Base-by-base conservation (phyloP, 2,113 vertebrate species). In the Nothobranchius kuhntae region DNA sequence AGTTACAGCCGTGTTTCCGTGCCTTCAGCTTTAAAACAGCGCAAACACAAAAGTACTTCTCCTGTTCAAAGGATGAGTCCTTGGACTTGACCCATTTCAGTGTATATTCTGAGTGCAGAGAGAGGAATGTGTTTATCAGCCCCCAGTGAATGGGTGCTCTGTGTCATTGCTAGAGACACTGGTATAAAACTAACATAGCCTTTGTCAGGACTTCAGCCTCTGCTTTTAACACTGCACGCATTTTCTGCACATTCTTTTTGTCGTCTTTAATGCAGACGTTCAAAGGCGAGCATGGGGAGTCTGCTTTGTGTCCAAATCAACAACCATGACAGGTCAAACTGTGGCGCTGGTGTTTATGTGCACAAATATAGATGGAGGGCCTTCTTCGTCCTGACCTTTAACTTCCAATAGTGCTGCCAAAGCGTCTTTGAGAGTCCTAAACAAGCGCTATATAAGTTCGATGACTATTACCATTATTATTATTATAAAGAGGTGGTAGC, bases 271-370 rank as follows among this genome's bases (percentile, higher is more conserved):
- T 53, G 35, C 61, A 60, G 50, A 55, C 13, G 30, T 53, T 58
- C 36, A 13, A 53, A 52, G 46, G 47, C 51, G 53, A 75, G 47
- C 4, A 42, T 45, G 7, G 44, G 62, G 61, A 68, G 68, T 73
- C 65, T 51, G 68, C 68, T 71, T 54, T 74, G 72, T 45, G 75
- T 81, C 60, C 52, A 77, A 80, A 86, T 82, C 59, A 82, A 82
- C 68, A 67, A 44, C 42, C 45, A 11, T 9, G 2, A 61, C 72
- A 78, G 55, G 73, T 73, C 75, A 77, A 68, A 79, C 64, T 66
- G 62, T 70, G 2, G 72, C 52, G 63, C 51, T 52, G 42, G 61
- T 70, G 80, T 80, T 83, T 73, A 83, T 26, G 11, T 83, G 68
- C 70, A 75, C 54, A 71, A 71, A 82, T 81, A 76, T 71, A 86